These are phyloP conservation scores for Lithophane semibrunnea DNA, from an alignment of 2,888 invertebrate species.

Conservation along the genomic window DNA sequence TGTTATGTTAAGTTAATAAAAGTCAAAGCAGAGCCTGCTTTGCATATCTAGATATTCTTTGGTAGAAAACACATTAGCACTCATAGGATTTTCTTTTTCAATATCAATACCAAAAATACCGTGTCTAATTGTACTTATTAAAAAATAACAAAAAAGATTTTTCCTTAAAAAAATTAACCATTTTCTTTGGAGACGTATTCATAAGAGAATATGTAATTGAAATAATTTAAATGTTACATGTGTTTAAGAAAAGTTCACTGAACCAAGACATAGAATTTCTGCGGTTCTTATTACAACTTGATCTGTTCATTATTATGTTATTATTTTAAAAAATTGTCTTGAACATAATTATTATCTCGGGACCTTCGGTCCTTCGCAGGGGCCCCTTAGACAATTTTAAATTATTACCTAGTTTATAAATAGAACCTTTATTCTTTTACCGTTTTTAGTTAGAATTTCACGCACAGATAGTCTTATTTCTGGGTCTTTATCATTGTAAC, in stretches of 20 bases:
- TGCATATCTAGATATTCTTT: too few species aligned
- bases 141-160: neutral
- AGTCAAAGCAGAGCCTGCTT: too few species aligned
- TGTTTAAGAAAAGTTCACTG: constrained; percentile 38
- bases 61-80: too few species aligned
- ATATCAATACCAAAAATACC: neutral
- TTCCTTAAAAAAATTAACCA: constrained; percentile 1
- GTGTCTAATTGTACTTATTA: neutral
- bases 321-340: too few species aligned
- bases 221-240: constrained; percentile 35
- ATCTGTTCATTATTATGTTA: neutral
- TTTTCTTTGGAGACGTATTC: constrained; percentile 47
- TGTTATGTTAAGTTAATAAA: too few species aligned
- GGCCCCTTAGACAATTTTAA: too few species aligned
- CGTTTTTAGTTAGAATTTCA: neutral
- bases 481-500: too few species aligned
- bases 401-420: too few species aligned
- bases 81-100: neutral
- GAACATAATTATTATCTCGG: too few species aligned
- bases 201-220: constrained; percentile 36
- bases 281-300: constrained; percentile 4
- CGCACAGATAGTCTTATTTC: neutral
- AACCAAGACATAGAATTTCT: constrained; percentile 45
- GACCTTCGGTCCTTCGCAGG: too few species aligned
- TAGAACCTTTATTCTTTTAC: neutral